A percentile compares a stretch with the other conserved stretches of the same genome.
Conservation (phyloP, 2,113 vertebrate species). For the Nothoprocta pentlandii region DNA sequence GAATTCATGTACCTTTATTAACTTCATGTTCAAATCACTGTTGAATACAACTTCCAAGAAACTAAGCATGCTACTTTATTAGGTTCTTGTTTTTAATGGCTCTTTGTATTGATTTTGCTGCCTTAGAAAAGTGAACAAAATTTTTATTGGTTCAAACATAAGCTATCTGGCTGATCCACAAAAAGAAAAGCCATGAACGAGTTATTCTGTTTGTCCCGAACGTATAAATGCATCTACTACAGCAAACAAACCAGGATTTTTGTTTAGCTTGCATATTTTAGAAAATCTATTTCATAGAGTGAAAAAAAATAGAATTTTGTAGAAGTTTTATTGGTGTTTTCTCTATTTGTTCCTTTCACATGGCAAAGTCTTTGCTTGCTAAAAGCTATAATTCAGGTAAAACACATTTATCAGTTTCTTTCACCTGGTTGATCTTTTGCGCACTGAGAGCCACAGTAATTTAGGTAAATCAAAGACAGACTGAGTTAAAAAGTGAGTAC, state of each 20-base stretch:
- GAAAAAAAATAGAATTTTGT: background rate
- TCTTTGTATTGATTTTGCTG: background rate
- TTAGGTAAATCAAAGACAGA: background rate
- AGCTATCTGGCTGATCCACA: conserved; percentile 6
- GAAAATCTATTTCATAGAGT: background rate
- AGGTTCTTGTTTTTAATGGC: background rate
- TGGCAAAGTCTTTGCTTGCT: background rate
- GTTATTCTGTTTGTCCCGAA: conserved; percentile 19
- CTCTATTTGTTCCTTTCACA: conserved; percentile 27
- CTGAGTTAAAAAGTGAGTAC: background rate
- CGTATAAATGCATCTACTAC: background rate
- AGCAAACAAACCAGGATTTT: background rate
- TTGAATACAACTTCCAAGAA: background rate
- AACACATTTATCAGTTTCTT: background rate
- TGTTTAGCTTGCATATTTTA: conserved; percentile 30
- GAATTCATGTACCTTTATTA: background rate
- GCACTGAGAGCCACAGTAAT: background rate
- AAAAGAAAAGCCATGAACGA: background rate
- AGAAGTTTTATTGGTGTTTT: background rate
- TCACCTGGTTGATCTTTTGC: background rate
- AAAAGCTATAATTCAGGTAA: background rate
- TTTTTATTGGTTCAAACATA: conserved; percentile 6
- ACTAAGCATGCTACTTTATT: background rate
- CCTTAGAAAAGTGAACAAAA: background rate
- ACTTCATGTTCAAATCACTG: background rate